These are phyloP conservation scores for Emmelina monodactyla DNA, from an alignment of 2,888 invertebrate species.

Conservation along the genomic window DNA sequence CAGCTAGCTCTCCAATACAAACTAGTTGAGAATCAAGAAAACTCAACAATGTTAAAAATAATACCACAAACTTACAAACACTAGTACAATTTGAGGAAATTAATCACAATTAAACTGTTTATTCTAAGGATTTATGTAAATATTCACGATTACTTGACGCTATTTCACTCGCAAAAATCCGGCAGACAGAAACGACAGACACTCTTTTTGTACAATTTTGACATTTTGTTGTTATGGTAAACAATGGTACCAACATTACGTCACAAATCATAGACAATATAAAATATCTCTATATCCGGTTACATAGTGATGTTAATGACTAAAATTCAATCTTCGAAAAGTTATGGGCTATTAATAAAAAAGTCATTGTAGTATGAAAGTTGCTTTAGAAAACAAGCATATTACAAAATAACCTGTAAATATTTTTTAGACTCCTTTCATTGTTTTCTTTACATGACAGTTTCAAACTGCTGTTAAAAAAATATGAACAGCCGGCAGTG, in stretches of 20 bases:
- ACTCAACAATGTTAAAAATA: constrained; percentile 39
- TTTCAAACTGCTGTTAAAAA: no score
- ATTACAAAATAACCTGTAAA: no score
- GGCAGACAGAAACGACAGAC: constrained; percentile 18
- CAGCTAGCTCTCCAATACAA: constrained; percentile 33
- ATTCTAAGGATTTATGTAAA: constrained; percentile 40
- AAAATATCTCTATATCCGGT: background rate
- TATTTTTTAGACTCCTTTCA: no score
- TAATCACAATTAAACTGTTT: constrained; percentile 27
- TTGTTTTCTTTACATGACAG: no score
- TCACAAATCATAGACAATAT: constrained; percentile 16
- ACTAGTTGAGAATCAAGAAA: constrained; percentile 35
- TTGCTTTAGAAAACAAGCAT: no score
- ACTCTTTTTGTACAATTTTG: constrained; percentile 38
- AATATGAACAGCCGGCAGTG: no score
- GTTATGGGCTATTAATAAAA: no score
- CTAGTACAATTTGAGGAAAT: constrained; percentile 31
- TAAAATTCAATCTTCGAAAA: no score
- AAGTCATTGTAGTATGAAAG: no score
- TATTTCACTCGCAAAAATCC: constrained; percentile 41
- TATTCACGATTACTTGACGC: constrained; percentile 38
- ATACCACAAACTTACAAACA: constrained; percentile 27
- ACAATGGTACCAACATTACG: constrained; percentile 5
- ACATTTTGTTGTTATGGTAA: constrained; percentile 32
- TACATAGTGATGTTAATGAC: no score